phyloP scores from a whole-genome alignment of 2,888 invertebrate genomes.

The Crepidodera aurea region DNA sequence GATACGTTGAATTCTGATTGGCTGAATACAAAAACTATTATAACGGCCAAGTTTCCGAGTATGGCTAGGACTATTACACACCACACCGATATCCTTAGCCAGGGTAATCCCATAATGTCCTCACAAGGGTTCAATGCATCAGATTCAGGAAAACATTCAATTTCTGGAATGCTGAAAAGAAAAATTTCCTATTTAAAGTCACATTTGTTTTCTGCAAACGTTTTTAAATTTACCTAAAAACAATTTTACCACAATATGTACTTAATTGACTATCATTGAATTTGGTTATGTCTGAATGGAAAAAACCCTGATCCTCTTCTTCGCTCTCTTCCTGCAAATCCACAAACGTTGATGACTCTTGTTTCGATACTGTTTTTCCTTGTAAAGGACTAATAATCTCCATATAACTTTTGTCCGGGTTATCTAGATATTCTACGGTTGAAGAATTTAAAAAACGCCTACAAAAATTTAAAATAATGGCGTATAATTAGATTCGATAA shows the following conservation, averaged over 20 bases:
- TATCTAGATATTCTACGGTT: slow-evolving; percentile 1
- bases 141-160: slow-evolving; percentile 76
- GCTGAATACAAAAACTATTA: slow-evolving; percentile 77
- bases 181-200: no score
- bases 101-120: slow-evolving; percentile 85
- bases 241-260: slow-evolving; percentile 45
- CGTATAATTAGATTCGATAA: no score
- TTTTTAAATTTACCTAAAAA: slow-evolving; percentile 40
- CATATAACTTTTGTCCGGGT: neutral
- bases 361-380: slow-evolving; percentile 40
- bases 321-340: slow-evolving; percentile 17
- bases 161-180: slow-evolving; percentile 60
- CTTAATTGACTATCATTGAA: slow-evolving; percentile 42
- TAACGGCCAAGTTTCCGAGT: slow-evolving; percentile 83
- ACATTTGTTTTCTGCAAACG: neutral
- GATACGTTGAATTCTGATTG: slow-evolving; percentile 64
- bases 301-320: slow-evolving; percentile 43
- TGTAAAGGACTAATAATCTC: slow-evolving; percentile 34
- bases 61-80: slow-evolving; percentile 83
- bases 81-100: slow-evolving; percentile 86
- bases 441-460: no score
- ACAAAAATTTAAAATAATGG: no score
- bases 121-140: slow-evolving; percentile 89
- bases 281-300: slow-evolving; percentile 42
- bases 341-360: slow-evolving; percentile 5